Evolutionary conservation across 2,888 invertebrate genomes (phyloP).

Genomic region (Clusia tigrina): DNA sequence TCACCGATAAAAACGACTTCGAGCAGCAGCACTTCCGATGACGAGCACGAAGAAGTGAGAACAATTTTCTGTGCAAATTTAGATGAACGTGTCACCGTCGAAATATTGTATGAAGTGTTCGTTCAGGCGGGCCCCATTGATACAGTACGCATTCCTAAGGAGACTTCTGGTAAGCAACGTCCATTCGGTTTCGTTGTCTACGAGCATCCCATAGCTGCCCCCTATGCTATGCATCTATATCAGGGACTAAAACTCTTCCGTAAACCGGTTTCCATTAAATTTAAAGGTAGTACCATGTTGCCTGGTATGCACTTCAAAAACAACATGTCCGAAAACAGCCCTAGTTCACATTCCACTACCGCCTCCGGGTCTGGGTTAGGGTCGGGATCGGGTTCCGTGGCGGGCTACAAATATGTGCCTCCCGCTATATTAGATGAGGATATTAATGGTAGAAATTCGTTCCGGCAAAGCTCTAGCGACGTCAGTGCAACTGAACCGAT

Average conservation of each 20-base stretch:
- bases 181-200: slow-evolving; percentile 82
- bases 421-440: too few species aligned
- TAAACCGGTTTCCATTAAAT: slow-evolving; percentile 67
- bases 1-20: too few species aligned
- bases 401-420: too few species aligned
- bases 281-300: slow-evolving; percentile 32
- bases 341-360: too few species aligned
- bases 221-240: slow-evolving; percentile 78
- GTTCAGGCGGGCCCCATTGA: slow-evolving; percentile 77
- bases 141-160: slow-evolving; percentile 77
- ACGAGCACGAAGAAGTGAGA: slow-evolving; percentile 69
- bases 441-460: too few species aligned
- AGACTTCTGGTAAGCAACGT: slow-evolving; percentile 73
- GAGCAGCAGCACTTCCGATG: slow-evolving; percentile 40
- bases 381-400: too few species aligned
- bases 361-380: too few species aligned
- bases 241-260: slow-evolving; percentile 76
- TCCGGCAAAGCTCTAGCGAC: too few species aligned
- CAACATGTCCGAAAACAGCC: too few species aligned
- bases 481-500: too few species aligned
- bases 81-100: slow-evolving; percentile 79
- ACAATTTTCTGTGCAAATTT: slow-evolving; percentile 88
- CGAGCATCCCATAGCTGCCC: slow-evolving; percentile 77
- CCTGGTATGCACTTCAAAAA: too few species aligned
- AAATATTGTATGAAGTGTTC: slow-evolving; percentile 83